phyloP scores from a whole-genome alignment of 1,140 invertebrate species.

The Aphelenchoides avenae region DNA sequence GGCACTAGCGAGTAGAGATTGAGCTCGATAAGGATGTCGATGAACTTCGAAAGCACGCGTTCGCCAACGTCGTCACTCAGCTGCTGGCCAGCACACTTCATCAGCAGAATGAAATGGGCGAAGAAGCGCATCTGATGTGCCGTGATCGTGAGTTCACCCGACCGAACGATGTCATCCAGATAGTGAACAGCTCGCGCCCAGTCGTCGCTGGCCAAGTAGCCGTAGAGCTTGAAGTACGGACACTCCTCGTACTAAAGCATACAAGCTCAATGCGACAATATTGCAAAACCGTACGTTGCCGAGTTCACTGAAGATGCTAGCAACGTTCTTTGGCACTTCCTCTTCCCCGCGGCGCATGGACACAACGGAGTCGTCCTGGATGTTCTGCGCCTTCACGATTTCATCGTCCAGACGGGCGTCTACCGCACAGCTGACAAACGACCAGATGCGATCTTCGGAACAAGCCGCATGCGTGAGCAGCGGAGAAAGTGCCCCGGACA shows the following conservation, averaged over 20 bases:
- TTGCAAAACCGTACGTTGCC: constrained; percentile 3
- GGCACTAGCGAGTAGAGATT: constrained; percentile 25
- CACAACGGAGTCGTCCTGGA: no score
- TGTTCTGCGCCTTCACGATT: constrained; percentile 6
- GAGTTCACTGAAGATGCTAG: constrained; percentile 8
- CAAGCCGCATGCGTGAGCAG: constrained; percentile 19
- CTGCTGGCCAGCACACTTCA: constrained; percentile 5
- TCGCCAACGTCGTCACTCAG: constrained; percentile 19
- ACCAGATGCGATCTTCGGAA: constrained; percentile 33
- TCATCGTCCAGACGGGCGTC: constrained; percentile 30
- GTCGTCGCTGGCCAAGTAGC: constrained; percentile 20
- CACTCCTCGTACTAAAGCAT: constrained; percentile 8
- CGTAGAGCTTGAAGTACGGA: constrained; percentile 24
- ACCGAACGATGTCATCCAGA: constrained; percentile 12
- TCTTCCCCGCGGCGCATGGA: no score
- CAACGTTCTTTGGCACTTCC: constrained; percentile 14
- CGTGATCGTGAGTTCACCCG: constrained; percentile 8
- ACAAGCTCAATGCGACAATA: constrained; percentile 8
- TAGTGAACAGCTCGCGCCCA: constrained; percentile 10
- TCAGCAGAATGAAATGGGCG: constrained; percentile 25
- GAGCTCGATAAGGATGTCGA: constrained; percentile 15
- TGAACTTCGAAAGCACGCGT: no score
- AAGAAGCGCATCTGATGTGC: constrained; percentile 39
- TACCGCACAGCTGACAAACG: constrained; percentile 31
- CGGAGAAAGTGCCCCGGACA: constrained; percentile 24